Percentiles rank a stretch among this genome's conserved stretches.
These are phyloP conservation scores for Cynopterus sphinx DNA, from an alignment of 2,797 vertebrate species.

Conservation along the genomic window DNA sequence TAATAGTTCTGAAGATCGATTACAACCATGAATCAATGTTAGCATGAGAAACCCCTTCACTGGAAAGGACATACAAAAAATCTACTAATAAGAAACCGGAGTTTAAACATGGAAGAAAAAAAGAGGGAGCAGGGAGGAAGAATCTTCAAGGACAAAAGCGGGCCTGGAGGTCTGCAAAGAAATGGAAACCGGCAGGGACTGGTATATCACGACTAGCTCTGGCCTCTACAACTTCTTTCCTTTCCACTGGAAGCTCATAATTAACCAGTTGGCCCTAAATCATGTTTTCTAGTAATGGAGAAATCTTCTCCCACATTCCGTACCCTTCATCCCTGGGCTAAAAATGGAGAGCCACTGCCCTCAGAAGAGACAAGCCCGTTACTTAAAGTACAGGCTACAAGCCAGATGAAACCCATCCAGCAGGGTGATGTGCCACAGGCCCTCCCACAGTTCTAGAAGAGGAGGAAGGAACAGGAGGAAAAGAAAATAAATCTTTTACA, in stretches of 20 bases:
- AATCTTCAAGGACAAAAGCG: slow-evolving; percentile 1
- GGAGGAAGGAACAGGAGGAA: not conserved
- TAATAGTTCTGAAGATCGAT: slow-evolving; percentile 27
- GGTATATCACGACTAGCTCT: not conserved
- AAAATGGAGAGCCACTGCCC: slow-evolving; percentile 63
- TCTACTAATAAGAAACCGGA: slow-evolving; percentile 30
- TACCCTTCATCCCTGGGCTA: slow-evolving; percentile 63
- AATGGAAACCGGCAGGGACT: not conserved
- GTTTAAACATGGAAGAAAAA: not conserved
- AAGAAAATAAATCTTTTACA: slow-evolving; percentile 60
- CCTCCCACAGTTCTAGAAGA: slow-evolving; percentile 51
- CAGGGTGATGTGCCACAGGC: slow-evolving; percentile 11
- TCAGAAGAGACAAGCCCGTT: slow-evolving; percentile 57
- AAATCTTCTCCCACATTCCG: slow-evolving; percentile 59
- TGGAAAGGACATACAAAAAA: not conserved
- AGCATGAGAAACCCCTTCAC: not conserved
- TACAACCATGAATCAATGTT: not conserved
- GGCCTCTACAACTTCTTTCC: slow-evolving; percentile 23
- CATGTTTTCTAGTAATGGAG: slow-evolving; percentile 76
- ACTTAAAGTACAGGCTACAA: slow-evolving; percentile 56
- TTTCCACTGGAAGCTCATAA: slow-evolving; percentile 54
- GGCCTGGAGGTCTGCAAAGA: not conserved
- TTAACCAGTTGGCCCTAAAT: slow-evolving; percentile 74
- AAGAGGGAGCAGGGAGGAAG: not conserved
- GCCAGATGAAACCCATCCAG: slow-evolving; percentile 66